Evolutionary conservation across 2,797 vertebrate genomes (phyloP).

Genomic region (Rhadinocentrus ornatus): DNA sequence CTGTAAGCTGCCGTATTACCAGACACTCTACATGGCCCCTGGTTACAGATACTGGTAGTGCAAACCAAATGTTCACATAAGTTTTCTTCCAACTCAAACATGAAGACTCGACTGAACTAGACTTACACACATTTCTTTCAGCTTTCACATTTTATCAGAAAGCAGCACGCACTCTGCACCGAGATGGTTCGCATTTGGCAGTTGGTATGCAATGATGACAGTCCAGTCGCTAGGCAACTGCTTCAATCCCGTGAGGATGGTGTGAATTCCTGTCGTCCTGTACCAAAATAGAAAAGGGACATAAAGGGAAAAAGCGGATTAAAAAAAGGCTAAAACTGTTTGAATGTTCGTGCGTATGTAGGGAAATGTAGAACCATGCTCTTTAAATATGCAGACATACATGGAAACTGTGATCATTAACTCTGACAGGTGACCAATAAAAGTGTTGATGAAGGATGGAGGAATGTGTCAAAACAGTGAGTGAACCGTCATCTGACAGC

Average conservation of each 20-base stretch:
- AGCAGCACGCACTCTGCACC: background rate
- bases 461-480: background rate
- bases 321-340: background rate
- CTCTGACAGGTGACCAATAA: background rate
- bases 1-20: background rate
- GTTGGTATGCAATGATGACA: background rate
- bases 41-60: background rate
- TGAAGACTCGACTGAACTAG: background rate
- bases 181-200: background rate
- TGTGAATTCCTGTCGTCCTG: background rate
- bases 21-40: background rate
- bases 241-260: background rate
- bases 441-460: background rate
- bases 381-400: background rate
- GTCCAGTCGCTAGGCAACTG: conserved; percentile 1
- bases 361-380: background rate
- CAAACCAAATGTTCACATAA: background rate
- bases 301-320: background rate
- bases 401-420: background rate
- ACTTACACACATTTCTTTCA: background rate
- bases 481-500: background rate
- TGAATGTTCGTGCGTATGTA: background rate
- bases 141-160: background rate
- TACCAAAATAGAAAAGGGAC: background rate
- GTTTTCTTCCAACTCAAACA: background rate